Evolutionary conservation across 2,797 vertebrate species (phyloP).

Genomic region (Falco peregrinus): DNA sequence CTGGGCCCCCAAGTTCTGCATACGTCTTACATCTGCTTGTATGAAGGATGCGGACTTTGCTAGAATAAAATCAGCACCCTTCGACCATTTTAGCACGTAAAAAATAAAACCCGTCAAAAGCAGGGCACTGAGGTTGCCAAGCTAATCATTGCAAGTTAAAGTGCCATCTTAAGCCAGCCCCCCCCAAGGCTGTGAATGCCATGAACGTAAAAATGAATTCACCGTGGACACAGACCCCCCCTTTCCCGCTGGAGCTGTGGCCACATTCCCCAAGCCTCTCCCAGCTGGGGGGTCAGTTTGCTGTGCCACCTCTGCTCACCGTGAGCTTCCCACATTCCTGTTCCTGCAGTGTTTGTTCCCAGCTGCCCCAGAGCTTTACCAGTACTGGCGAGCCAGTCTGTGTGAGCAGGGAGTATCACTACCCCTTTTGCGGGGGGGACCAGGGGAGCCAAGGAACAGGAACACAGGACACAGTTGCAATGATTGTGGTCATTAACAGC

Average conservation of each 20-base stretch:
- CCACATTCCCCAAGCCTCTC: neutral
- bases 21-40: neutral
- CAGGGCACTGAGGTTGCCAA: neutral
- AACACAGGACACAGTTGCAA: neutral
- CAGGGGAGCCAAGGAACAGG: neutral
- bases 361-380: neutral
- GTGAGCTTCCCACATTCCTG: too few relatives aligned
- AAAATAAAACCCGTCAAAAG: neutral
- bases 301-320: too few relatives aligned
- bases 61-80: neutral
- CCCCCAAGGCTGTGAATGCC: neutral
- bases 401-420: neutral
- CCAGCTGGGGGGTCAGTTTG: neutral
- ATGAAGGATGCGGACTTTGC: neutral
- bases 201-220: neutral
- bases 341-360: neutral
- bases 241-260: neutral
- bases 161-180: neutral
- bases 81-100: neutral
- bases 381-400: neutral
- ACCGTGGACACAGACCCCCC: neutral
- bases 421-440: neutral
- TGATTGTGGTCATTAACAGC: neutral
- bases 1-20: neutral
- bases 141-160: neutral